Conservation (phyloP, 2,888 invertebrate genomes). For the Cacoxenus indagator region DNA sequence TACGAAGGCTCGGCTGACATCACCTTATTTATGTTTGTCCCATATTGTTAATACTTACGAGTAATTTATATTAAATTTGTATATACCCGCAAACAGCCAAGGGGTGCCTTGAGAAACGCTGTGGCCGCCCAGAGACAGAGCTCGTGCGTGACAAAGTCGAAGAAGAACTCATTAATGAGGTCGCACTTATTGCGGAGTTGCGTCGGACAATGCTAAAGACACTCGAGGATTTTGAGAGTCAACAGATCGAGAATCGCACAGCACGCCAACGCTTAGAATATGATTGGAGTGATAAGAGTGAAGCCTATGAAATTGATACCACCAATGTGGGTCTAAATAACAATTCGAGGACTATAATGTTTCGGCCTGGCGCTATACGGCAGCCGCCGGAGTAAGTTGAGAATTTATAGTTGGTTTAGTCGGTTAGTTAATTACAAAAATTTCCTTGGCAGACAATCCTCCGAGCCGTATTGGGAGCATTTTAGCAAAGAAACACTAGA, state of each 20-base stretch:
- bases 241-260: slow-evolving; percentile 81
- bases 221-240: slow-evolving; percentile 78
- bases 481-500: slow-evolving; percentile 84
- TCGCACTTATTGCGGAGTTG: slow-evolving; percentile 80
- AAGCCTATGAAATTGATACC: slow-evolving; percentile 83
- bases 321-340: slow-evolving; percentile 79
- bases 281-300: slow-evolving; percentile 92
- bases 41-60: too few relatives aligned
- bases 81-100: slow-evolving; percentile 72
- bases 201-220: slow-evolving; percentile 76
- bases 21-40: too few relatives aligned
- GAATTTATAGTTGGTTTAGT: not conserved
- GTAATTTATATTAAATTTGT: too few relatives aligned
- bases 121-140: slow-evolving; percentile 80
- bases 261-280: slow-evolving; percentile 87
- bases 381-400: slow-evolving; percentile 79
- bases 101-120: slow-evolving; percentile 81
- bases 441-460: slow-evolving; percentile 77
- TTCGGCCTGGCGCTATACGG: slow-evolving; percentile 84
- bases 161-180: slow-evolving; percentile 82
- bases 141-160: slow-evolving; percentile 83
- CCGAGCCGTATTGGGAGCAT: slow-evolving; percentile 88
- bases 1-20: too few relatives aligned
- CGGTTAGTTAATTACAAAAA: not conserved
- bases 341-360: slow-evolving; percentile 79